phyloP scores from a whole-genome alignment of 2,113 vertebrate species.

The Oryzias celebensis region DNA sequence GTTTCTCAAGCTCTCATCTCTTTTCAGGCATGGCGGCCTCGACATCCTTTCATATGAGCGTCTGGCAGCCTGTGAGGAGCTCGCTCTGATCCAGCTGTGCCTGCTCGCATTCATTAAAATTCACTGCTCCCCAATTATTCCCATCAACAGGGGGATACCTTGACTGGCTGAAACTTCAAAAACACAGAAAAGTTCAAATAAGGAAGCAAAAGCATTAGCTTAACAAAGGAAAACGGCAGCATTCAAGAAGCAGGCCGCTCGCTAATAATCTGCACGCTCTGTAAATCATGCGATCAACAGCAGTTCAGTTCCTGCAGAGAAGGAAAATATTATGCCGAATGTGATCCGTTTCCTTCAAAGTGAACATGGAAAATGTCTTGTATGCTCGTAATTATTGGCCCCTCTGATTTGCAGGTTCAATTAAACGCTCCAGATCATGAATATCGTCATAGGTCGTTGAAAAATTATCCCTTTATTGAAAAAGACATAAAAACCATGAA shows the following conservation, averaged over 20 bases:
- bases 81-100: conserved; percentile 45
- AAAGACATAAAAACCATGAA: background rate
- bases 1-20: conserved; percentile 20
- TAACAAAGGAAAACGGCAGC: background rate
- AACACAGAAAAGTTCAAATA: conserved; percentile 13
- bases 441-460: background rate
- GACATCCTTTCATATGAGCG: conserved; percentile 43
- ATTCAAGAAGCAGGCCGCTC: conserved; percentile 16
- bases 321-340: background rate
- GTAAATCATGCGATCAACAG: conserved; percentile 10
- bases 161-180: conserved; percentile 34
- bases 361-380: conserved; percentile 25
- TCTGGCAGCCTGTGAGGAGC: conserved; percentile 22
- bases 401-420: background rate
- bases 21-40: background rate
- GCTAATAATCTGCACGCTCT: conserved; percentile 13
- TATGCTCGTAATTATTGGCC: background rate
- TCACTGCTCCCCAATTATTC: conserved; percentile 49
- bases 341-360: conserved; percentile 13
- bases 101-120: conserved; percentile 51
- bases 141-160: conserved; percentile 50
- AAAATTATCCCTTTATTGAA: background rate
- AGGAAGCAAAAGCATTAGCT: background rate
- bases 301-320: conserved; percentile 4
- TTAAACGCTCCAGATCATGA: background rate